Evolutionary conservation across 2,113 vertebrate genomes (phyloP).

Genomic region (Scatophagus argus): DNA sequence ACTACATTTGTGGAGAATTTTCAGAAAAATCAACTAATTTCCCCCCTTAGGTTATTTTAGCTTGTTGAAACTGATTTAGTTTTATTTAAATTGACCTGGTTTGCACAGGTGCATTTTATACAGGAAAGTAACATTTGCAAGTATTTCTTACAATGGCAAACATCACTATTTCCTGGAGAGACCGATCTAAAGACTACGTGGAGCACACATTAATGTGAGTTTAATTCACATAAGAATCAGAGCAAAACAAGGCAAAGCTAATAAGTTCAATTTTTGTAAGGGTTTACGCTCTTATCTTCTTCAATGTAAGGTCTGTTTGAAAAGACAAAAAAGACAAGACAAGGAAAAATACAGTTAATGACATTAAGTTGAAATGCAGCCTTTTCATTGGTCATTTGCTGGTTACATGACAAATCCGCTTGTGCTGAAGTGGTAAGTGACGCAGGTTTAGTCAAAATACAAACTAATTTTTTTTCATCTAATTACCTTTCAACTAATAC

Average conservation of each 20-base stretch:
- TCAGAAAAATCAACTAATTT: not conserved
- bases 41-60: too few relatives aligned
- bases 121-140: too few relatives aligned
- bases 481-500: too few relatives aligned
- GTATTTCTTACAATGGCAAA: not conserved
- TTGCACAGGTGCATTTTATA: too few relatives aligned
- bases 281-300: slow-evolving; percentile 22
- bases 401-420: too few relatives aligned
- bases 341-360: not conserved
- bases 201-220: not conserved
- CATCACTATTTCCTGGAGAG: not conserved
- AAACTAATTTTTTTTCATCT: too few relatives aligned
- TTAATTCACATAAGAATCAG: not conserved
- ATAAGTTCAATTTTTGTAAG: too few relatives aligned
- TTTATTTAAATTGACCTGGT: too few relatives aligned
- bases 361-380: not conserved
- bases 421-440: not conserved
- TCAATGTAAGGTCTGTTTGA: slow-evolving; percentile 53
- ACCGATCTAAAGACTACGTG: not conserved
- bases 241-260: too few relatives aligned
- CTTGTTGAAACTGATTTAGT: too few relatives aligned
- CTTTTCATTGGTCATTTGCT: not conserved
- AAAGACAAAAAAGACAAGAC: slow-evolving; percentile 42
- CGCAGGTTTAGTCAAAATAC: too few relatives aligned
- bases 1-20: not conserved